phyloP scores from a whole-genome alignment of 2,888 invertebrate species.

The Synanthedon formicaeformis region DNA sequence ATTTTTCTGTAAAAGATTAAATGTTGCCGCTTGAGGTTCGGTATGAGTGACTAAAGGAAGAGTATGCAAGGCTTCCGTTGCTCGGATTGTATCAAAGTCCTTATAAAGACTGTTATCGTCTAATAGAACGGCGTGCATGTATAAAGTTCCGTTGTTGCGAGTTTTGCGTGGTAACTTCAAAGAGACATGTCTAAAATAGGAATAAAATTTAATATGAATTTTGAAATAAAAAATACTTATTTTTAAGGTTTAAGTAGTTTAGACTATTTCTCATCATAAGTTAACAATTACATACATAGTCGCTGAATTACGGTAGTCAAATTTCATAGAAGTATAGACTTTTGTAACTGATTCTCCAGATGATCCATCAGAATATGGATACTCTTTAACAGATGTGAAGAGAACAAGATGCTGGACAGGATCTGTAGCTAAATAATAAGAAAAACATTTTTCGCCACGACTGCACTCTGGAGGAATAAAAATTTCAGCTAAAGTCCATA shows the following conservation, averaged over 20 bases:
- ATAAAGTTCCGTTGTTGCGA: constrained; percentile 86
- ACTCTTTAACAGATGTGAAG: constrained; percentile 74
- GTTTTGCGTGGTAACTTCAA: constrained; percentile 80
- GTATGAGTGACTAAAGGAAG: constrained; percentile 79
- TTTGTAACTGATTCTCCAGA: constrained; percentile 53
- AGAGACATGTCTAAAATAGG: constrained; percentile 69
- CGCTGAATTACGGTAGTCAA: constrained; percentile 72
- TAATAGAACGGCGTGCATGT: constrained; percentile 78
- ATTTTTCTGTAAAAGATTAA: constrained; percentile 74
- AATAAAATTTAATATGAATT: not conserved
- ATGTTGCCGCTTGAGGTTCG: constrained; percentile 80
- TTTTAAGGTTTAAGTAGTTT: no score
- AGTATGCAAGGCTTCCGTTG: constrained; percentile 73
- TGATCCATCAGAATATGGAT: constrained; percentile 66
- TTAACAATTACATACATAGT: constrained; percentile 33
- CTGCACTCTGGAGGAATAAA: constrained; percentile 79
- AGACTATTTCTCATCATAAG: not conserved
- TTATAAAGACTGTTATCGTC: constrained; percentile 61
- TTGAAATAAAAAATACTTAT: not conserved
- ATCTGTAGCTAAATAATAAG: constrained; percentile 75
- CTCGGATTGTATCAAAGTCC: constrained; percentile 69
- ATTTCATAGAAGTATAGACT: constrained; percentile 72
- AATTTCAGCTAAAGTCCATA: constrained; percentile 80
- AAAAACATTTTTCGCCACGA: constrained; percentile 74
- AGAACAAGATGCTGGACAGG: constrained; percentile 78